Evolutionary conservation across 1,140 invertebrate species (phyloP).

Genomic region (Drosophila kurseongensis): DNA sequence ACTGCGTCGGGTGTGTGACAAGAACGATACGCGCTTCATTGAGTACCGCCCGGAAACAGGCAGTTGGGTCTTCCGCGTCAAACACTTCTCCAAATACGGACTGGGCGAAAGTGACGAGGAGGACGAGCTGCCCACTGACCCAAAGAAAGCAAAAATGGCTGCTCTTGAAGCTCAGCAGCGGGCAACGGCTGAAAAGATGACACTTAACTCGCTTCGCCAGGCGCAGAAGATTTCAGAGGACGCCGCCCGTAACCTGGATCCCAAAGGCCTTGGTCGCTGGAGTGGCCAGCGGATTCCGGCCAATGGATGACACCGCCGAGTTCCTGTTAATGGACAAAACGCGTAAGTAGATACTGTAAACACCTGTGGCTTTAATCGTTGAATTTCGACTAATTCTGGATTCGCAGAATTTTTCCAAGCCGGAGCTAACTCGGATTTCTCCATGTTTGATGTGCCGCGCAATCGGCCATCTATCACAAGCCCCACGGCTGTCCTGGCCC

Average conservation of each 20-base stretch:
- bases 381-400: neutral
- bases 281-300: slow-evolving; percentile 46
- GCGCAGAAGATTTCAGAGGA: slow-evolving; percentile 72
- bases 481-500: slow-evolving; percentile 86
- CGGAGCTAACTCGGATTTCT: slow-evolving; percentile 59
- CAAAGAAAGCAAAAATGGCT: slow-evolving; percentile 76
- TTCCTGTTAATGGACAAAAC: slow-evolving; percentile 77
- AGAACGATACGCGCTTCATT: slow-evolving; percentile 95
- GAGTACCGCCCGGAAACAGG: slow-evolving; percentile 98
- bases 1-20: slow-evolving; percentile 92
- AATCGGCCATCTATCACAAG: slow-evolving; percentile 69
- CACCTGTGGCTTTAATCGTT: neutral
- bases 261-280: slow-evolving; percentile 56
- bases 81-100: slow-evolving; percentile 99
- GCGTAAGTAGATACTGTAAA: slow-evolving; percentile 34
- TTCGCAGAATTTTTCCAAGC: slow-evolving; percentile 71
- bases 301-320: slow-evolving; percentile 74
- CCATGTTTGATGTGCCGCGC: slow-evolving; percentile 62
- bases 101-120: slow-evolving; percentile 92
- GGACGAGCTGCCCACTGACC: slow-evolving; percentile 86
- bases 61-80: slow-evolving; percentile 97
- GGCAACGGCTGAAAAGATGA: slow-evolving; percentile 56
- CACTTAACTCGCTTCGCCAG: slow-evolving; percentile 54
- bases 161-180: slow-evolving; percentile 40
- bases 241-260: slow-evolving; percentile 60